Evolutionary conservation across 30 jellyfish, hydroid and myxozoan genomes (phyloP).

Genomic region (Hydra vulgaris): DNA sequence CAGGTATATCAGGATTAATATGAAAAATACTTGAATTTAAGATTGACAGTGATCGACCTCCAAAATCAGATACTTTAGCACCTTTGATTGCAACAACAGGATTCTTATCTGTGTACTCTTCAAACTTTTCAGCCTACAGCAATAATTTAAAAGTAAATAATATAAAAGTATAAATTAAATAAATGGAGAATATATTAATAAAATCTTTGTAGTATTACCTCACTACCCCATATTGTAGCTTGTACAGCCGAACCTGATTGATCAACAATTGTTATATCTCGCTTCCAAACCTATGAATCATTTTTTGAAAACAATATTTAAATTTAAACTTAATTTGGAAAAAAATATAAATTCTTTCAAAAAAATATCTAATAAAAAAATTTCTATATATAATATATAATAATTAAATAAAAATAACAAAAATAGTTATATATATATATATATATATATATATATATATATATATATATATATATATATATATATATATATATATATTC

Average conservation of each 20-base stretch:
- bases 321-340: not conserved
- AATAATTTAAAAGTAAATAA: not conserved
- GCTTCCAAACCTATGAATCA: constrained; percentile 60
- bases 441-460: no score
- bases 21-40: constrained; percentile 53
- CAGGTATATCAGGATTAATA: constrained; percentile 90
- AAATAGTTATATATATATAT: no score
- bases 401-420: no score
- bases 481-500: no score
- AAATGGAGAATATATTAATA: not conserved
- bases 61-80: constrained; percentile 96
- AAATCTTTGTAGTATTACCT: constrained; percentile 29
- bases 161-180: not conserved
- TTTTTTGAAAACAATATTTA: not conserved
- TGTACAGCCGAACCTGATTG: constrained; percentile 71
- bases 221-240: constrained; percentile 90
- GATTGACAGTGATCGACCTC: constrained; percentile 49
- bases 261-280: constrained; percentile 82
- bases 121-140: constrained; percentile 80
- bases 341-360: no score
- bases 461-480: no score
- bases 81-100: constrained; percentile 97
- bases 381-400: no score
- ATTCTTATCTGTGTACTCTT: constrained; percentile 42
- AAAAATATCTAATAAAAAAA: no score